A percentile compares a stretch with the other conserved stretches of the same genome.
phyloP scores from a whole-genome alignment of 1,140 invertebrate species.

The Drosophila leontia region DNA sequence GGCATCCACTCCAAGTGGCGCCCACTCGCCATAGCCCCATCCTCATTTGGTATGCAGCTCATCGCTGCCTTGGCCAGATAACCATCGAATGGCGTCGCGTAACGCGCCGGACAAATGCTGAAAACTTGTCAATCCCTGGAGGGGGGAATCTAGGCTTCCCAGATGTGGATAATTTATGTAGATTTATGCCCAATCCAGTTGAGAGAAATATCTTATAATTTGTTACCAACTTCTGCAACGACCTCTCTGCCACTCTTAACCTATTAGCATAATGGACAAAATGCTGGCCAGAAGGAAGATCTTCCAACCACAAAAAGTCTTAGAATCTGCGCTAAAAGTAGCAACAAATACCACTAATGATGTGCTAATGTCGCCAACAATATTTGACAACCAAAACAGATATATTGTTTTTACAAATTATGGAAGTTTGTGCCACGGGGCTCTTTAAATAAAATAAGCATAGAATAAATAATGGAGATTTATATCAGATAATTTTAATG shows the following conservation, averaged over 20 bases:
- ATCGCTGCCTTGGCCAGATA: conserved; percentile 46
- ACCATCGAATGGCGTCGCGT: conserved; percentile 71
- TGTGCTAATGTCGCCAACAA: conserved; percentile 68
- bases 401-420: conserved; percentile 60
- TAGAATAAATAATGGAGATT: conserved; percentile 22
- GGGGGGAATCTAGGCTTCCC: conserved; percentile 37
- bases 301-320: conserved; percentile 34
- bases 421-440: conserved; percentile 28
- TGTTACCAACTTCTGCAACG: conserved; percentile 60
- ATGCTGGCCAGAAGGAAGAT: conserved; percentile 30
- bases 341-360: conserved; percentile 64
- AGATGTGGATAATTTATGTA: conserved; percentile 64
- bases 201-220: conserved; percentile 67
- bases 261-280: conserved; percentile 73
- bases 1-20: conserved; percentile 56
- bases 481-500: conserved; percentile 11
- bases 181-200: conserved; percentile 63
- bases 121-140: conserved; percentile 71
- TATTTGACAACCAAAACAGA: conserved; percentile 59
- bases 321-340: conserved; percentile 27
- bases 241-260: conserved; percentile 28
- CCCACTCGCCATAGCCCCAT: conserved; percentile 53
- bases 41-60: conserved; percentile 73
- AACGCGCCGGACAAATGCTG: conserved; percentile 66
- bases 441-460: conserved; percentile 24